A percentile compares a stretch with the other conserved stretches of the same genome.
These are phyloP conservation scores for Cryptus viduatorius DNA, from an alignment of 2,888 invertebrate species.

Conservation along the genomic window DNA sequence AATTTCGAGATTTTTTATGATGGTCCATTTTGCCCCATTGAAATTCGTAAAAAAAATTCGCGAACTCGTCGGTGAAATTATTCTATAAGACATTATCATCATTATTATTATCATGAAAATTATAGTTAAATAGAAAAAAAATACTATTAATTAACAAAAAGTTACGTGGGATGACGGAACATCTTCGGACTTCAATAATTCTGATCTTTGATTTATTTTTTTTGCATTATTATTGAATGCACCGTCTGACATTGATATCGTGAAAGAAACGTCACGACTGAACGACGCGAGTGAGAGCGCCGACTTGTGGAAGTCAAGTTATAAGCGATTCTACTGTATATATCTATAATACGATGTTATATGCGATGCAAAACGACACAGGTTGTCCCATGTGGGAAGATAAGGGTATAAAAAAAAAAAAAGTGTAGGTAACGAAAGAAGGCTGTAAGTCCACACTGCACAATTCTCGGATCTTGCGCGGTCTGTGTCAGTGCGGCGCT, in stretches of 20 bases:
- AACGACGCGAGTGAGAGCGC: neutral
- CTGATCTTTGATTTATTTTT: neutral
- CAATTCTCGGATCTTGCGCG: conserved; percentile 59
- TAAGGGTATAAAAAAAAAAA: conserved; percentile 29
- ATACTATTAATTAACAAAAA: neutral
- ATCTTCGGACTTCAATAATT: too few relatives aligned
- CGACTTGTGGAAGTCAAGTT: conserved; percentile 3
- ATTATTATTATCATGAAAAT: neutral
- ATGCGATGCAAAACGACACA: conserved; percentile 23
- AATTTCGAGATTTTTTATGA: too few relatives aligned
- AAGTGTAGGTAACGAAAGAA: conserved; percentile 44
- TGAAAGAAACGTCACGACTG: neutral
- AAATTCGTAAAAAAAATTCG: too few relatives aligned
- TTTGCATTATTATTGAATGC: neutral
- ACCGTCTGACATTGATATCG: neutral
- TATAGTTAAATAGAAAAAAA: neutral
- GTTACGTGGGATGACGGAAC: neutral
- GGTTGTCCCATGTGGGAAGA: conserved; percentile 3
- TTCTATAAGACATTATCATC: neutral
- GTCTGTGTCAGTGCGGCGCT: conserved; percentile 59
- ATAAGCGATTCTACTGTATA: neutral
- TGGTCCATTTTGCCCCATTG: too few relatives aligned
- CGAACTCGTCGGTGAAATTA: neutral
- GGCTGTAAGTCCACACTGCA: conserved; percentile 50
- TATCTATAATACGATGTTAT: conserved; percentile 49